phyloP scores from a whole-genome alignment of 2,797 vertebrate genomes.

The Apogon talboti region DNA sequence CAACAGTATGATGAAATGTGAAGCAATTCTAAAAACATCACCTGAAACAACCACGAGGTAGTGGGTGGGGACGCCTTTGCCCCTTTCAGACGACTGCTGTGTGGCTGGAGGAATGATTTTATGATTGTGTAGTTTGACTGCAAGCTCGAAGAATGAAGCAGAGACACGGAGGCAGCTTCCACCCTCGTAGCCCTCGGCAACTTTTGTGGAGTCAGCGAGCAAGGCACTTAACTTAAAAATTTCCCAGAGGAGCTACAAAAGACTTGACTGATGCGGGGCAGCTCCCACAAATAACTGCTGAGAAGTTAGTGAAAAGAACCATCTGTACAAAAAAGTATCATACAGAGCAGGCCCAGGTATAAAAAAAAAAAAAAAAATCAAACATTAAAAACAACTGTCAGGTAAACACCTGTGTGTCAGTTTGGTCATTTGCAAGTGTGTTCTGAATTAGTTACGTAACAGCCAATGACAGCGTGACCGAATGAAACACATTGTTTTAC shows the following conservation, averaged over 20 bases:
- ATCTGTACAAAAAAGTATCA: constrained; percentile 1
- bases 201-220: background rate
- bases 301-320: constrained; percentile 1
- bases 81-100: background rate
- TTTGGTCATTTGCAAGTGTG: background rate
- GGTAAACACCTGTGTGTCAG: background rate
- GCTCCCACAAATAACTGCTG: background rate
- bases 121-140: background rate
- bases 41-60: background rate
- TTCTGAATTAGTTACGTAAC: background rate
- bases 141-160: background rate
- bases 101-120: background rate
- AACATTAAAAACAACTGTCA: background rate
- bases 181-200: constrained; percentile 7
- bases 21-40: constrained; percentile 40
- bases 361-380: background rate
- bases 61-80: background rate
- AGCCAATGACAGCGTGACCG: background rate
- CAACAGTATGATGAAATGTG: constrained; percentile 50
- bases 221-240: background rate
- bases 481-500: too few relatives aligned
- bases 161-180: background rate
- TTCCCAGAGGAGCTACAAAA: constrained; percentile 23
- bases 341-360: background rate
- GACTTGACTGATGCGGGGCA: background rate